These are phyloP conservation scores for Myripristis jacobus DNA, from an alignment of 2,797 vertebrate genomes.

Conservation along the genomic window DNA sequence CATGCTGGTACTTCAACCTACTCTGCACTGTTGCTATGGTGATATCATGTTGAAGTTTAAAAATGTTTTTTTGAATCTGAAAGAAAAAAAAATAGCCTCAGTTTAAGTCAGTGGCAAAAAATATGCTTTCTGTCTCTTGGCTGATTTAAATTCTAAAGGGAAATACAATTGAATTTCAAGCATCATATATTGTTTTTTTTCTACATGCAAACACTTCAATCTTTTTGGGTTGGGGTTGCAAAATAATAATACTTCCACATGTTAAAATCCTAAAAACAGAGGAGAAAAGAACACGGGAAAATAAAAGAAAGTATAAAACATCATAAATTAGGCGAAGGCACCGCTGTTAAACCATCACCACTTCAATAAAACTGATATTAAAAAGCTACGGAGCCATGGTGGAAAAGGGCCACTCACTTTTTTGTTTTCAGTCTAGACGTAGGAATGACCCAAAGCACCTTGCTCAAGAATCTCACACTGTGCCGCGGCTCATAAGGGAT, in stretches of 20 bases:
- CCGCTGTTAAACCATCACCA: conserved; percentile 19
- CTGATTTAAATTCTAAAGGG: no score
- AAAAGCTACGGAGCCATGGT: conserved; percentile 12
- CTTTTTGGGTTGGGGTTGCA: no score
- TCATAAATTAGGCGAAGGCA: not conserved
- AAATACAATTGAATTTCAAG: no score
- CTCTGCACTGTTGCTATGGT: conserved; percentile 26
- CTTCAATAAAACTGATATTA: conserved; percentile 20
- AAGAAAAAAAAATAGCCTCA: conserved; percentile 11
- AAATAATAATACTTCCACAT: not conserved
- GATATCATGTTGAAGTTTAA: conserved; percentile 2
- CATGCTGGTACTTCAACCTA: not conserved
- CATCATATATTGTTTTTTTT: no score
- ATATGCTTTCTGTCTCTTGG: no score
- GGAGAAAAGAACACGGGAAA: not conserved
- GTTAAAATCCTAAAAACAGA: not conserved
- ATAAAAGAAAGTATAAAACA: not conserved
- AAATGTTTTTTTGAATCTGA: not conserved
- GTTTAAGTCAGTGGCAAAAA: not conserved
- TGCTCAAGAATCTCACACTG: conserved; percentile 15
- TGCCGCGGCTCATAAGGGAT: conserved; percentile 11
- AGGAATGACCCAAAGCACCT: conserved; percentile 22
- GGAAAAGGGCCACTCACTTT: not conserved
- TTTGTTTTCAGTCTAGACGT: conserved; percentile 37
- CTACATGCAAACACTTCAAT: no score